A percentile compares a stretch with the other conserved stretches of the same genome.
Evolutionary conservation across 2,888 invertebrate species (phyloP).

Genomic region (Ennomos erosarius): DNA sequence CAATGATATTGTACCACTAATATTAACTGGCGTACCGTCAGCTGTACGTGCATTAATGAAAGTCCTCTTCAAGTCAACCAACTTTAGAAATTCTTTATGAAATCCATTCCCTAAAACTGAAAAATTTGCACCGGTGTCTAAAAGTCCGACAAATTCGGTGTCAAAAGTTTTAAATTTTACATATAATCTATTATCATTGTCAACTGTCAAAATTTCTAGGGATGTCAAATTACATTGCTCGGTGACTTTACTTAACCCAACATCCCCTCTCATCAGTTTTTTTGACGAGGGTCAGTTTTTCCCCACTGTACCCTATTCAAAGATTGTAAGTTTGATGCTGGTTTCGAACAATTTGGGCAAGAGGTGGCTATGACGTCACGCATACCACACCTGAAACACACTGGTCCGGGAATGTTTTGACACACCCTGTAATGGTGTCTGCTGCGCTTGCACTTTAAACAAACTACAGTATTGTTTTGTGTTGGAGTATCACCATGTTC

Average conservation of each 20-base stretch:
- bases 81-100: background rate
- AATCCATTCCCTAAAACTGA: background rate
- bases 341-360: no score
- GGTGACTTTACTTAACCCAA: background rate
- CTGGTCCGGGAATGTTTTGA: no score
- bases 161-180: background rate
- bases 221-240: background rate
- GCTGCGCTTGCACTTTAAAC: no score
- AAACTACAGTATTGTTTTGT: no score
- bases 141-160: background rate
- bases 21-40: background rate
- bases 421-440: no score
- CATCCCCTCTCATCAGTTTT: background rate
- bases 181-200: background rate
- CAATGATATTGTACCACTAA: background rate
- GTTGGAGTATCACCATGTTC: no score
- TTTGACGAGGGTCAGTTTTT: background rate
- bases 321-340: background rate
- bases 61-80: background rate
- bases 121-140: background rate
- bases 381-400: no score
- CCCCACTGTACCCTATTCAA: no score
- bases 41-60: background rate
- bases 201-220: background rate
- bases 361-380: no score